Conservation (phyloP, 2,888 invertebrate genomes). For the Scrobipalpa costella region DNA sequence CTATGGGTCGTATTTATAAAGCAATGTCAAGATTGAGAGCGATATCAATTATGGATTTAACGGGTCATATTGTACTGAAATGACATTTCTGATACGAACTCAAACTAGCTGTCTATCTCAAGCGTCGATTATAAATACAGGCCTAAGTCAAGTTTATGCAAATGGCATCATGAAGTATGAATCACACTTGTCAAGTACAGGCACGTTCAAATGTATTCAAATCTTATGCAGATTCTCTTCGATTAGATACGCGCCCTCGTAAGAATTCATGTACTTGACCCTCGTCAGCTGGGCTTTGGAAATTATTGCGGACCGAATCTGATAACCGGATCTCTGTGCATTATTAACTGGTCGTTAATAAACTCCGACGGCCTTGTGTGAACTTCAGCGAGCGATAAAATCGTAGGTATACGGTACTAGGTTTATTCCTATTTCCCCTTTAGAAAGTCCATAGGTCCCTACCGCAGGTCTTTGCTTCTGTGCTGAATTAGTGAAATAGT, state of each 20-base stretch:
- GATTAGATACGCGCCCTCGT: neutral
- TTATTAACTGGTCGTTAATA: slow-evolving; percentile 21
- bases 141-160: neutral
- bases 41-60: too few relatives aligned
- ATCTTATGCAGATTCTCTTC: neutral
- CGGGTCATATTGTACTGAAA: too few relatives aligned
- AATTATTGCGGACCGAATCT: slow-evolving; percentile 13
- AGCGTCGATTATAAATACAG: too few relatives aligned
- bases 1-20: too few relatives aligned
- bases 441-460: neutral
- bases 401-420: slow-evolving; percentile 49
- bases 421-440: neutral
- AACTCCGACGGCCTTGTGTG: slow-evolving; percentile 17
- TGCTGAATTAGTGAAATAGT: too few relatives aligned
- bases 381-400: slow-evolving; percentile 52
- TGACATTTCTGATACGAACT: too few relatives aligned
- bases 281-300: slow-evolving; percentile 14
- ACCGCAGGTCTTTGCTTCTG: neutral
- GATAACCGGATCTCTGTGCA: slow-evolving; percentile 18
- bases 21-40: too few relatives aligned
- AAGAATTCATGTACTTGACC: slow-evolving; percentile 20
- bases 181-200: slow-evolving; percentile 5
- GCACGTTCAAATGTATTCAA: neutral
- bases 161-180: neutral
- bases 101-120: too few relatives aligned